Base-by-base conservation (phyloP, 2,797 vertebrate species). In the Coregonus sp. region DNA sequence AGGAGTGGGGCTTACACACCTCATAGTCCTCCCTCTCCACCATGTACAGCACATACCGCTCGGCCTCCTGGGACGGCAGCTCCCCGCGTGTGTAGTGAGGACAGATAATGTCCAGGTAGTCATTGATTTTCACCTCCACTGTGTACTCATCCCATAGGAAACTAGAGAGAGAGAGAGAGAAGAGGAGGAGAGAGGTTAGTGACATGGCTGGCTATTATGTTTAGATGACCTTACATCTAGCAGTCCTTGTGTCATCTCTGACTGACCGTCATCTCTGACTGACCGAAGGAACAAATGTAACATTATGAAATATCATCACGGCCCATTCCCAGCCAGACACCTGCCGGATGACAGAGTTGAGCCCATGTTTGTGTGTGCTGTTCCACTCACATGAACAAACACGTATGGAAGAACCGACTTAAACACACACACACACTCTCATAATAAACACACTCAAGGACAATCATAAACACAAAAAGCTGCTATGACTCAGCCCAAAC, bases 41-140 rank as follows among this genome's bases (percentile, higher is more conserved):
- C 93, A 98, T 93, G 92, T 97, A 99, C 1, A 99, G 92, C 0
- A 96, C 96, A 25, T 99, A 99, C 29, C 95, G 95, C 85, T 99
- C 97, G 37, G 97, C 96, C 65, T 88, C 69, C 0, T 91, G 90
- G 0, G 90, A 89, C 0, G 93, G 82, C 83, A 94, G 86, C 9
- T 94, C 90, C 6, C 93, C 92, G 1, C 92, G 95, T 85, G 93
- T 85, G 0, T 98, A 99, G 84, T 99, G 97, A 0, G 98, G 98
- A 84, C 98, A 99, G 90, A 98, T 89, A 82, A 99, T 98, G 89
- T 99, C 97, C 92, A 99, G 89, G 85, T 99, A 98, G 88, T 99
- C 97, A 0, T 98, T 97, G 71, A 98, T 94, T 1, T 29, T 92
- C 25, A 98, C 97, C 0, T 96, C 89, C 20, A 98, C 95, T 0